Evolutionary conservation across 2,797 vertebrate genomes (phyloP).

Genomic region (Buceros bicornis): DNA sequence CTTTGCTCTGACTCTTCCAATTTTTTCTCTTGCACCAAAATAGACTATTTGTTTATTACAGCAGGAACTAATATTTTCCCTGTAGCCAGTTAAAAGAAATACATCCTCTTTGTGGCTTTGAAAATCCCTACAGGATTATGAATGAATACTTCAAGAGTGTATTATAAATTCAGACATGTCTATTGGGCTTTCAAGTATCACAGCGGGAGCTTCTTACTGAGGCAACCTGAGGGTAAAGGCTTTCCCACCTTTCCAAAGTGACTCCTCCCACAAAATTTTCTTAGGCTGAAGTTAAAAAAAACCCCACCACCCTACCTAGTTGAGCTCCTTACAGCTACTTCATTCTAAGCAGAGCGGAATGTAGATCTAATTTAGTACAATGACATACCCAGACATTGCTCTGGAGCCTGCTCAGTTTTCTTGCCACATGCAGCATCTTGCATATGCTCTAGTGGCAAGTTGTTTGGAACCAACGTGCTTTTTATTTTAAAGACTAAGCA

Average conservation of each 20-base stretch:
- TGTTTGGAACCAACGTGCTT: background rate
- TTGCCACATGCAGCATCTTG: background rate
- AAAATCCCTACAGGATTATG: constrained; percentile 76
- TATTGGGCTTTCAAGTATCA: constrained; percentile 76
- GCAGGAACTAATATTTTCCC: constrained; percentile 52
- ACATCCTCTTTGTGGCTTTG: constrained; percentile 68
- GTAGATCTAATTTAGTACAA: background rate
- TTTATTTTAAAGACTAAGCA: background rate
- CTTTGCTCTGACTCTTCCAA: background rate
- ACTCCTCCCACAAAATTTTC: constrained; percentile 78
- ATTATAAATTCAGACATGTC: constrained; percentile 77
- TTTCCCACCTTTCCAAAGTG: constrained; percentile 72
- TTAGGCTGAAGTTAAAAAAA: constrained; percentile 71
- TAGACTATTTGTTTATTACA: constrained; percentile 62
- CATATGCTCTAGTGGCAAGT: background rate
- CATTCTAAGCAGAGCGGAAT: constrained; percentile 17
- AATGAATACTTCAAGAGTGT: constrained; percentile 76
- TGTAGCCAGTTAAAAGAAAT: constrained; percentile 54
- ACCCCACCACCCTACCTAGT: background rate
- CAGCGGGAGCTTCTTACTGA: constrained; percentile 73
- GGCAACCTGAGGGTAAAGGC: constrained; percentile 75
- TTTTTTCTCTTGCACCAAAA: constrained; percentile 28
- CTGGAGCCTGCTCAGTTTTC: background rate
- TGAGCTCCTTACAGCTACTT: constrained; percentile 40
- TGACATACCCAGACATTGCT: background rate